These are phyloP conservation scores for Numida meleagris DNA, from an alignment of 2,113 vertebrate species.

Conservation along the genomic window DNA sequence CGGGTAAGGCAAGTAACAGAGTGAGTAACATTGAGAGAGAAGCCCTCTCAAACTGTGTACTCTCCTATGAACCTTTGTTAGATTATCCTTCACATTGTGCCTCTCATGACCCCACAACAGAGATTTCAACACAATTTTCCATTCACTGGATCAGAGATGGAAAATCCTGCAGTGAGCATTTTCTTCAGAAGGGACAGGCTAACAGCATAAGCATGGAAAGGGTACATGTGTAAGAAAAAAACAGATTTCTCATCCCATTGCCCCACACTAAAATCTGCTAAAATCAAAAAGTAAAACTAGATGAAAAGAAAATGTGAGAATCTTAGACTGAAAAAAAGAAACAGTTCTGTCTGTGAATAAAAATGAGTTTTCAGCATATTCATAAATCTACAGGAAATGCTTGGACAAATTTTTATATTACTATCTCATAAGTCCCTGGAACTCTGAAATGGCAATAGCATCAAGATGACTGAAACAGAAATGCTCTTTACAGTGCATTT, in stretches of 20 bases:
- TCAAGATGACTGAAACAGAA: not conserved
- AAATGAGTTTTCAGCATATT: not conserved
- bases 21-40: not conserved
- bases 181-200: not conserved
- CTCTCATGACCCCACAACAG: not conserved
- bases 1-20: not conserved
- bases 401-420: not conserved
- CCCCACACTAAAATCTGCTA: not conserved
- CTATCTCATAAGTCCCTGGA: not conserved
- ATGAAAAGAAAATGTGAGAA: not conserved
- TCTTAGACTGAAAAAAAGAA: not conserved
- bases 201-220: fast-evolving
- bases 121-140: not conserved
- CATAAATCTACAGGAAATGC: not conserved
- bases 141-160: not conserved
- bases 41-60: not conserved
- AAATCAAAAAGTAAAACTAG: not conserved
- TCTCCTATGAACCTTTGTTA: not conserved
- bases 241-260: not conserved
- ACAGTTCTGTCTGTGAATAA: not conserved
- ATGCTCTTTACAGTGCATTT: not conserved
- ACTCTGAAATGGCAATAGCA: not conserved
- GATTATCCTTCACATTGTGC: not conserved
- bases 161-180: not conserved
- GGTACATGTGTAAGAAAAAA: not conserved